phyloP scores from a whole-genome alignment of 2,113 vertebrate genomes.

The Glareola pratincola region DNA sequence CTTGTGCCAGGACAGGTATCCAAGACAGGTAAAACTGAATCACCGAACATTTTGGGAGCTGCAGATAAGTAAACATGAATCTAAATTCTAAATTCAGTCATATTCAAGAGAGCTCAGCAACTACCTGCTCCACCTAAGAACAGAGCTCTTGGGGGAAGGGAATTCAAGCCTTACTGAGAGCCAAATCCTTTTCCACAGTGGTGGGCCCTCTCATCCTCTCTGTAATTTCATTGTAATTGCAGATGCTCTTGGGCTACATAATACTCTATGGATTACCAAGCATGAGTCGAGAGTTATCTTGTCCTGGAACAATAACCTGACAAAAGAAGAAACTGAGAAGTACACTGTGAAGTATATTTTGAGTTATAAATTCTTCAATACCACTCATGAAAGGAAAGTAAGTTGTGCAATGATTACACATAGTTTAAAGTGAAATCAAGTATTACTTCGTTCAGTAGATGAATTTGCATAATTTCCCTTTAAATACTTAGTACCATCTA shows the following conservation, averaged over 20 bases:
- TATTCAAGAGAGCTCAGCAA: neutral
- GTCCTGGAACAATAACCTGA: constrained; percentile 45
- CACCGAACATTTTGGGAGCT: neutral
- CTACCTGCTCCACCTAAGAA: neutral
- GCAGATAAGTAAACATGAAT: neutral
- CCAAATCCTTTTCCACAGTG: neutral
- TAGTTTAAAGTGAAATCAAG: neutral
- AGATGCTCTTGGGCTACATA: neutral
- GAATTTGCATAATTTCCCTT: neutral
- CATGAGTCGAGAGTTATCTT: neutral
- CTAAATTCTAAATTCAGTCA: neutral
- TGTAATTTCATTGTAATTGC: neutral
- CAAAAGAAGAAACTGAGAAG: constrained; percentile 32
- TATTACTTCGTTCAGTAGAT: neutral
- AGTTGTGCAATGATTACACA: neutral
- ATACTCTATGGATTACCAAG: neutral
- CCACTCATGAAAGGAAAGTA: constrained; percentile 3
- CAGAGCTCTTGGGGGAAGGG: neutral
- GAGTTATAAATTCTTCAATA: constrained; percentile 50
- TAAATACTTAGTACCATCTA: neutral
- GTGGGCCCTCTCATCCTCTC: neutral
- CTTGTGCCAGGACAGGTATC: neutral
- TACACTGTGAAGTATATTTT: constrained; percentile 53
- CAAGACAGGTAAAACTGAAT: neutral
- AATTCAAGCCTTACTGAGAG: neutral